phyloP scores from a whole-genome alignment of 2,888 invertebrate genomes.

The Lithosia quadra region DNA sequence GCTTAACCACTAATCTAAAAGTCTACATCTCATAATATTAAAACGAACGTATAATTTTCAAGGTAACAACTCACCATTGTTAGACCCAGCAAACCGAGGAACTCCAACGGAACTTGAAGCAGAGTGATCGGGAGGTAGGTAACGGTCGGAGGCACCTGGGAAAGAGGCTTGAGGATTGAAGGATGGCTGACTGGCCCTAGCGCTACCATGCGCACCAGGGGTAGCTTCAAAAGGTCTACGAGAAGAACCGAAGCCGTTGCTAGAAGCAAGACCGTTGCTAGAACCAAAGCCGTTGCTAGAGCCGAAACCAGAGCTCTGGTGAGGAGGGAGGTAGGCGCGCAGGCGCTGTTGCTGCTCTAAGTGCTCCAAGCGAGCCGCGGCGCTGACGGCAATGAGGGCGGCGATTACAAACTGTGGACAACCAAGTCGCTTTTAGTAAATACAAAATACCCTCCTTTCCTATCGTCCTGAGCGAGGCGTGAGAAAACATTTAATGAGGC shows the following conservation, averaged over 20 bases:
- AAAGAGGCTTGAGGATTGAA: slow-evolving; percentile 49
- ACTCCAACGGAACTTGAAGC: neutral
- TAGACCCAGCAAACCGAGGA: neutral
- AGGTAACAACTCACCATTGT: slow-evolving; percentile 3
- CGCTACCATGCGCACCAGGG: slow-evolving; percentile 35
- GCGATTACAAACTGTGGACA: slow-evolving; percentile 77
- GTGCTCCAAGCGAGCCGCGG: slow-evolving; percentile 77
- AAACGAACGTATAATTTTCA: too few relatives aligned
- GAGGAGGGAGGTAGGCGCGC: slow-evolving; percentile 77
- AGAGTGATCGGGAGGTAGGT: slow-evolving; percentile 70
- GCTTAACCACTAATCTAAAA: too few relatives aligned
- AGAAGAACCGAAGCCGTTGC: slow-evolving; percentile 12
- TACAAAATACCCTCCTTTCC: too few relatives aligned
- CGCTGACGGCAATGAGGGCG: slow-evolving; percentile 69
- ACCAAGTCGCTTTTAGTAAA: too few relatives aligned
- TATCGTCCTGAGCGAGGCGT: too few relatives aligned
- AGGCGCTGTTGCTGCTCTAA: slow-evolving; percentile 56
- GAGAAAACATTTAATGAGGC: too few relatives aligned
- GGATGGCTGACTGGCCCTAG: slow-evolving; percentile 22
- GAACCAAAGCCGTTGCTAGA: neutral
- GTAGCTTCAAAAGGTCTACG: slow-evolving; percentile 44
- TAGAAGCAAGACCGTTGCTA: neutral
- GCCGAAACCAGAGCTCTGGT: slow-evolving; percentile 40
- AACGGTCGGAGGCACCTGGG: slow-evolving; percentile 73
- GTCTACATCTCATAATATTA: too few relatives aligned